Evolutionary conservation across 2,888 invertebrate species (phyloP).

Genomic region (Magallana nippona): DNA sequence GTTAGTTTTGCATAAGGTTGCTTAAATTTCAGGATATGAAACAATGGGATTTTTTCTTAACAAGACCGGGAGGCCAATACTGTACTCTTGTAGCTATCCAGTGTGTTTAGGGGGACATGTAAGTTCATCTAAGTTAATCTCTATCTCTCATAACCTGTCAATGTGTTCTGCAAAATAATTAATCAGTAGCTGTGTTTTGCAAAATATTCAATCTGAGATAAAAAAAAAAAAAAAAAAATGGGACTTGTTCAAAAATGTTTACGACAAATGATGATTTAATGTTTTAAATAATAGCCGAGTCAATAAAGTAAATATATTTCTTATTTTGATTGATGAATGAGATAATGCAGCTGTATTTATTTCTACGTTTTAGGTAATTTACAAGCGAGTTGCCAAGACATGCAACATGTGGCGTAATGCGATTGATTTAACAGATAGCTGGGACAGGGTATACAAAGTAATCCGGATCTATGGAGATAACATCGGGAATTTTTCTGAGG

Average conservation of each 20-base stretch:
- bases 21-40: constrained; percentile 88
- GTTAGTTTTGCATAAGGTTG: no score
- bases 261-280: no score
- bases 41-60: constrained; percentile 94
- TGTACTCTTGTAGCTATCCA: constrained; percentile 99
- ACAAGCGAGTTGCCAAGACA: constrained; percentile 83
- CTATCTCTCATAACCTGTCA: no score
- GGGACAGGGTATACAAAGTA: constrained; percentile 94
- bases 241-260: no score
- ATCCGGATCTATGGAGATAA: constrained; percentile 97
- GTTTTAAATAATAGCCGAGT: no score
- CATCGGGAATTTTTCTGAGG: constrained; percentile 93
- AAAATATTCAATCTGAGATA: no score
- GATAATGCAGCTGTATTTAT: background rate
- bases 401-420: constrained; percentile 98
- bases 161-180: no score
- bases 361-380: background rate
- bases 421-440: constrained; percentile 96
- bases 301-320: background rate
- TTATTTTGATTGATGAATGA: background rate
- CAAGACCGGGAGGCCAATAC: constrained; percentile 93
- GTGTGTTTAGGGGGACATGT: constrained; percentile 84
- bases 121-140: background rate
- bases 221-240: no score
- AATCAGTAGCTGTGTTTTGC: no score